Percentiles rank a stretch among this genome's conserved stretches.
phyloP scores from a whole-genome alignment of 1,140 invertebrate genomes.

The Drosophila nebulosa region DNA sequence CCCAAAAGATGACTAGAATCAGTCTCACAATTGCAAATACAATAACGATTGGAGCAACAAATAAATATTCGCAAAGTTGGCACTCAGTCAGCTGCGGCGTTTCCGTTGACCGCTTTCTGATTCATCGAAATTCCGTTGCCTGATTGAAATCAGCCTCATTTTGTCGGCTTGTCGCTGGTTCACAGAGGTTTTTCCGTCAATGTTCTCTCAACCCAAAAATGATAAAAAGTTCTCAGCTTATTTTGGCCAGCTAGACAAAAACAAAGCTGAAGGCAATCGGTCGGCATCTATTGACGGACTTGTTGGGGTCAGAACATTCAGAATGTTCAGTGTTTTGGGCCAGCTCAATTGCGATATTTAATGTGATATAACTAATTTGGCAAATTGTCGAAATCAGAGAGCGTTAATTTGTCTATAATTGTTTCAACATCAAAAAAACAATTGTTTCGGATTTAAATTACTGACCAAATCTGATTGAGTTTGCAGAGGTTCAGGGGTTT shows the following conservation, averaged over 20 bases:
- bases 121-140: slow-evolving; percentile 35
- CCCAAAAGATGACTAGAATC: slow-evolving; percentile 15
- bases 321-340: slow-evolving; percentile 9
- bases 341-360: slow-evolving; percentile 52
- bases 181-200: slow-evolving; percentile 58
- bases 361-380: slow-evolving; percentile 68
- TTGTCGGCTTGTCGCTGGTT: slow-evolving; percentile 49
- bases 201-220: slow-evolving; percentile 28
- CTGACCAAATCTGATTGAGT: background rate
- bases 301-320: slow-evolving; percentile 31
- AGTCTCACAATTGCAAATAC: slow-evolving; percentile 14
- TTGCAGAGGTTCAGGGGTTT: too few relatives aligned
- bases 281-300: slow-evolving; percentile 51
- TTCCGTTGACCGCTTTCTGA: slow-evolving; percentile 67
- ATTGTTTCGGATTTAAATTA: slow-evolving; percentile 13
- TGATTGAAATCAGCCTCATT: slow-evolving; percentile 65
- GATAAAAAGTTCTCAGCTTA: slow-evolving; percentile 52
- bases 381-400: slow-evolving; percentile 39
- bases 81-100: slow-evolving; percentile 29
- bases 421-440: slow-evolving; percentile 35
- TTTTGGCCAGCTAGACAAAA: slow-evolving; percentile 64
- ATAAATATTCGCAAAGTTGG: slow-evolving; percentile 29
- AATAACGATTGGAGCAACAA: background rate
- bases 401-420: slow-evolving; percentile 72
- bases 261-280: slow-evolving; percentile 30